Evolutionary conservation across 2,797 vertebrate species (phyloP).

Genomic region (Poeciliopsis turneri): DNA sequence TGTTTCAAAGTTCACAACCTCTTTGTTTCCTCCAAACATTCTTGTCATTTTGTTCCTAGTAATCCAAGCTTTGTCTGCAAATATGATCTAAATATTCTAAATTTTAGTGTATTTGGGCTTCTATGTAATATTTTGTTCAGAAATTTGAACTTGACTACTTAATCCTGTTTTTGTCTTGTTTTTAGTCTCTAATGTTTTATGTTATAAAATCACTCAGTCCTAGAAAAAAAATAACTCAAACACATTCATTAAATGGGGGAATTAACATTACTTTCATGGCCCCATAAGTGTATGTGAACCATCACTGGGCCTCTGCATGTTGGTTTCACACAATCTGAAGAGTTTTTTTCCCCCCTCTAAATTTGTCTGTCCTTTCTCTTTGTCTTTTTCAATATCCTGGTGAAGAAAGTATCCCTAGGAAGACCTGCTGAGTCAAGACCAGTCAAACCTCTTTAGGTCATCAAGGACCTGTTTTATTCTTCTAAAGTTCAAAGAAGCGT

Average conservation of each 20-base stretch:
- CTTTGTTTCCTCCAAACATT: no score
- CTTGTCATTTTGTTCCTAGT: no score
- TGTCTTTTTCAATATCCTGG: slow-evolving; percentile 40
- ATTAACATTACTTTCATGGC: background rate
- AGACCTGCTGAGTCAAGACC: slow-evolving; percentile 60
- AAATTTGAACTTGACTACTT: no score
- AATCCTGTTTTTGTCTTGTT: background rate
- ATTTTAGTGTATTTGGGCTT: no score
- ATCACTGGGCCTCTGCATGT: background rate
- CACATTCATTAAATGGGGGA: background rate
- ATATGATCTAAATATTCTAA: no score
- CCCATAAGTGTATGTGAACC: background rate
- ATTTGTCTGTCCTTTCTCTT: slow-evolving; percentile 35
- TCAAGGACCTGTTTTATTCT: slow-evolving; percentile 45
- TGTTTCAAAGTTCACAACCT: no score
- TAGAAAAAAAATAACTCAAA: background rate
- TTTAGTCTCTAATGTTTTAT: background rate
- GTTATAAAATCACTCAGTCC: background rate
- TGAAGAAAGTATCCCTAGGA: slow-evolving; percentile 70
- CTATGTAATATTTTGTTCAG: no score
- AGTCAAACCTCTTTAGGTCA: slow-evolving; percentile 53
- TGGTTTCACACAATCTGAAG: background rate
- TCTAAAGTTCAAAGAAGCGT: slow-evolving; percentile 27
- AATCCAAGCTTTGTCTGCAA: no score
- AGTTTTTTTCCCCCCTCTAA: background rate